A percentile compares a stretch with the other conserved stretches of the same genome.
phyloP scores from a whole-genome alignment of 2,888 invertebrate species.

The Lycia hirtaria region DNA sequence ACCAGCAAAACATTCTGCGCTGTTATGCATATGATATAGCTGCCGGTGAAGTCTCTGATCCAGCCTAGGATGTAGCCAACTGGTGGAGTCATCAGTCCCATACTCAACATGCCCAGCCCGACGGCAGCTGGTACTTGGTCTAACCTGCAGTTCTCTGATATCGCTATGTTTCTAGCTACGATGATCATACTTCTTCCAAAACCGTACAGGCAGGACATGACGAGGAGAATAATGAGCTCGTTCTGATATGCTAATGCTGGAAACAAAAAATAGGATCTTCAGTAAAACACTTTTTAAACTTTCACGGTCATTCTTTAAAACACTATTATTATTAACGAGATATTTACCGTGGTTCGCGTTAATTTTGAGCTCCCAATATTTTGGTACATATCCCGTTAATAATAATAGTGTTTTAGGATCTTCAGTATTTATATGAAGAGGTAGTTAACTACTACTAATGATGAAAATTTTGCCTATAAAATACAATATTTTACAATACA shows the following conservation, averaged over 20 bases:
- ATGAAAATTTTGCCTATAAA: no score
- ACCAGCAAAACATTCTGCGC: constrained; percentile 85
- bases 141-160: constrained; percentile 86
- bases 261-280: constrained; percentile 41
- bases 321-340: no score
- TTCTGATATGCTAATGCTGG: constrained; percentile 87
- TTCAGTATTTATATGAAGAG: no score
- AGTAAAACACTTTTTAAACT: neutral
- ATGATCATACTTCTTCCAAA: constrained; percentile 90
- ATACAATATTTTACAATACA: no score
- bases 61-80: constrained; percentile 88
- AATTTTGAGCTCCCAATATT: no score
- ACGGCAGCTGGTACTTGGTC: constrained; percentile 88
- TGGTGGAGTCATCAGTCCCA: constrained; percentile 88
- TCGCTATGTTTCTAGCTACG: constrained; percentile 89
- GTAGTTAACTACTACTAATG: no score
- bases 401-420: no score
- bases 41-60: constrained; percentile 87
- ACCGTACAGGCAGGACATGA: constrained; percentile 87
- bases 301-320: no score
- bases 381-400: no score
- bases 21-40: constrained; percentile 87
- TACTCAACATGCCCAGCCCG: constrained; percentile 90
- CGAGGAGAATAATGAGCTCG: constrained; percentile 77
- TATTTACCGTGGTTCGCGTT: no score